Conservation (phyloP, 2,113 vertebrate genomes). For the Colossoma macropomum region DNA sequence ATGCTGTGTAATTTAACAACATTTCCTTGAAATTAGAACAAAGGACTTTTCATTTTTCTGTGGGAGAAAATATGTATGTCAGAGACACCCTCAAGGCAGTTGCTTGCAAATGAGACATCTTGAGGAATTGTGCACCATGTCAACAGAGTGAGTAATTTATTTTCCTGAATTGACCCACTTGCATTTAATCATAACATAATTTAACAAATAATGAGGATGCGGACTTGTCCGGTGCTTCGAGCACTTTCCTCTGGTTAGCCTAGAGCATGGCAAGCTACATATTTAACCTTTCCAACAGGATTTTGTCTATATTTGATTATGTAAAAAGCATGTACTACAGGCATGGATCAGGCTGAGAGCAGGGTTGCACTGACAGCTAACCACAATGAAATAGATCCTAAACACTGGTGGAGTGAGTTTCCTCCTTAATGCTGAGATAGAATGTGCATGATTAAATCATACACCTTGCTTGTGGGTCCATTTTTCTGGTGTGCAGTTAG, state of each 20-base stretch:
- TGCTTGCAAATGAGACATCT: constrained; percentile 52
- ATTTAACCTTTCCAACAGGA: constrained; percentile 14
- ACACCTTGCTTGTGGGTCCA: background rate
- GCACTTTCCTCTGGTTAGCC: constrained; percentile 2
- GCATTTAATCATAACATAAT: constrained; percentile 43
- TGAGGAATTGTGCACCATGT: constrained; percentile 47
- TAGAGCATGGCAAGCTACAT: background rate
- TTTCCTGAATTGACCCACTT: constrained; percentile 54
- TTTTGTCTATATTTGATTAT: constrained; percentile 26
- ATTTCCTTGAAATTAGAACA: constrained; percentile 29
- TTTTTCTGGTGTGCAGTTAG: too few relatives aligned
- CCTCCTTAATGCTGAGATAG: background rate
- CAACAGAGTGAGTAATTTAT: constrained; percentile 51
- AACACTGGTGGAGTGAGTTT: background rate
- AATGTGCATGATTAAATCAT: background rate
- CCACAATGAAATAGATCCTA: background rate
- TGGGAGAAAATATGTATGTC: constrained; percentile 50
- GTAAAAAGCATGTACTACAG: background rate
- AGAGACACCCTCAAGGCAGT: constrained; percentile 37
- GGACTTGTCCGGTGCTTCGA: constrained; percentile 25
- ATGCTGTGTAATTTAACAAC: background rate
- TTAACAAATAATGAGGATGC: constrained; percentile 40
- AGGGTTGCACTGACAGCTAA: background rate
- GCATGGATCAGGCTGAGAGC: background rate
- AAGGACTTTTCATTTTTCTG: constrained; percentile 34